Conservation (phyloP, 2,113 vertebrate species). For the Elachura formosa region DNA sequence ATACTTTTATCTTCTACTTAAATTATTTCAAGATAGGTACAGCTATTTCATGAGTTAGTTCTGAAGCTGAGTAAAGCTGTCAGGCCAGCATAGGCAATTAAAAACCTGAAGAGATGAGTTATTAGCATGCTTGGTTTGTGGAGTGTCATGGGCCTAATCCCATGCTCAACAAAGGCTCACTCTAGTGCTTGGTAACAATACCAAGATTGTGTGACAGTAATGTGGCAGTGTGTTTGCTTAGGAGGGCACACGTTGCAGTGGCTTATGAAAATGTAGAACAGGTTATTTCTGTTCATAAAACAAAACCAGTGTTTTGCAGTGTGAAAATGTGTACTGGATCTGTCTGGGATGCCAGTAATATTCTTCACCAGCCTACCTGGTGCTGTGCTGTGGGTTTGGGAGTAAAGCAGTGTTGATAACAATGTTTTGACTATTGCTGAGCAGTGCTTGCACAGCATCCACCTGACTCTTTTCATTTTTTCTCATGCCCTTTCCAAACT, state of each 20-base stretch:
- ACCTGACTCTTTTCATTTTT: not conserved
- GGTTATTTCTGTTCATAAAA: not conserved
- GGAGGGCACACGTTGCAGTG: not conserved
- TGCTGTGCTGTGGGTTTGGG: not conserved
- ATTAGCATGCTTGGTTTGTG: not conserved
- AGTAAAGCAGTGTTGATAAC: not conserved
- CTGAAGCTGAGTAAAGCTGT: not conserved
- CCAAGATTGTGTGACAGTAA: no score
- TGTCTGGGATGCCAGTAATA: not conserved
- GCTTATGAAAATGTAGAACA: not conserved
- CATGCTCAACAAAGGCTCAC: not conserved
- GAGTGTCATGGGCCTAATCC: not conserved
- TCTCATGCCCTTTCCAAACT: not conserved
- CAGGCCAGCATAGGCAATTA: not conserved
- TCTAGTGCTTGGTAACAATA: not conserved
- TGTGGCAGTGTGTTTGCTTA: rapidly evolving
- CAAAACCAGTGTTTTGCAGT: not conserved
- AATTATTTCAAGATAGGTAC: not conserved
- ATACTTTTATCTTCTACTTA: not conserved
- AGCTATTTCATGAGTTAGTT: not conserved
- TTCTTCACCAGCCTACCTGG: not conserved
- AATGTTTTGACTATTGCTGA: not conserved
- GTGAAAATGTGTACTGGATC: not conserved
- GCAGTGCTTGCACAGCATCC: not conserved
- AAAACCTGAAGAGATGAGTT: not conserved